Percentiles rank a stretch among this genome's conserved stretches.
phyloP scores from a whole-genome alignment of 2,888 invertebrate species.

The Tridacna crocea region DNA sequence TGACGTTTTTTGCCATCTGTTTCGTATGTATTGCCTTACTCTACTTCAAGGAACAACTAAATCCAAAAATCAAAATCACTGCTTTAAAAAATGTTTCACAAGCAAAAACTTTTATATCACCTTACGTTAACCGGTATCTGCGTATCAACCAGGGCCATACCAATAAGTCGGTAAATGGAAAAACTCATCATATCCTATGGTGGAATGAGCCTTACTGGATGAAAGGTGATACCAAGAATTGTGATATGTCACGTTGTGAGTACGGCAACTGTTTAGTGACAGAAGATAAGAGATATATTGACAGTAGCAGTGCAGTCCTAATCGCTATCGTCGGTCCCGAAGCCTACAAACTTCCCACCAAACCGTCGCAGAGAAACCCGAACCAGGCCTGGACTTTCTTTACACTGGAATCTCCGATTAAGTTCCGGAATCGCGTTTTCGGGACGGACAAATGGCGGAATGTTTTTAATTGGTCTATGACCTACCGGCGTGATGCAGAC shows the following conservation, averaged over 20 bases:
- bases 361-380: conserved; percentile 7
- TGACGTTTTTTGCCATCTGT: too few relatives aligned
- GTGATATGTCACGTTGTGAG: conserved; percentile 10
- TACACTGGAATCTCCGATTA: conserved; percentile 37
- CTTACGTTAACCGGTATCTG: too few relatives aligned
- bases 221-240: not conserved
- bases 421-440: not conserved
- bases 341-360: not conserved
- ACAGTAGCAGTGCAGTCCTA: conserved; percentile 32
- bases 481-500: conserved; percentile 10
- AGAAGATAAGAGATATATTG: conserved; percentile 18
- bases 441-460: not conserved
- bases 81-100: too few relatives aligned
- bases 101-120: too few relatives aligned
- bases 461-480: conserved; percentile 14
- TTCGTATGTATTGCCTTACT: too few relatives aligned
- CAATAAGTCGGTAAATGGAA: too few relatives aligned
- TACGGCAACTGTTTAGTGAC: conserved; percentile 32
- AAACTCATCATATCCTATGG: conserved; percentile 5
- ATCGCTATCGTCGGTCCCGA: conserved; percentile 31
- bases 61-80: too few relatives aligned
- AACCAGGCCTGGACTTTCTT: conserved; percentile 49
- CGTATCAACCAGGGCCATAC: too few relatives aligned
- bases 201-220: conserved; percentile 14
- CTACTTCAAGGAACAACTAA: too few relatives aligned